Evolutionary conservation across 2,797 vertebrate species (phyloP).

Genomic region (Gallinago nigripennis): DNA sequence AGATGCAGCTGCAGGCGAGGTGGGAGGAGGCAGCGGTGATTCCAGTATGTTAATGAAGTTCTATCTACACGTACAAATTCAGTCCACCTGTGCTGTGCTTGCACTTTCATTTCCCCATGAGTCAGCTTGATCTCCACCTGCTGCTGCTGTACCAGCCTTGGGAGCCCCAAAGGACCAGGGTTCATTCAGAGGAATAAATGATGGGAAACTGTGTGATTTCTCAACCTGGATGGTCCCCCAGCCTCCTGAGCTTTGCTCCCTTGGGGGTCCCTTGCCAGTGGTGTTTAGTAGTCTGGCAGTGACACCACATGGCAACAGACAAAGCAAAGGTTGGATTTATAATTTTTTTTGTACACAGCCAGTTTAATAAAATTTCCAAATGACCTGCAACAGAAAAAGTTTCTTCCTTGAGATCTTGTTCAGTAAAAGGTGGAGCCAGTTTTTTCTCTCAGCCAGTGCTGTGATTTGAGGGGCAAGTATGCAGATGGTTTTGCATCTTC

Average conservation of each 20-base stretch:
- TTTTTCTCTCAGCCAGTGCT: background rate
- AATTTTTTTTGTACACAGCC: background rate
- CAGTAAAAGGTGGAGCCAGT: background rate
- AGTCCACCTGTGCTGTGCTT: background rate
- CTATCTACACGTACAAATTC: background rate
- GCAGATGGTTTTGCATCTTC: background rate
- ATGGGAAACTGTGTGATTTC: background rate
- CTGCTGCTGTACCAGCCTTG: background rate
- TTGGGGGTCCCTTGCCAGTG: background rate
- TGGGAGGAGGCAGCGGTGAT: background rate
- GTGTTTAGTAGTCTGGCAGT: background rate
- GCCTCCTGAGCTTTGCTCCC: slow-evolving; percentile 9
- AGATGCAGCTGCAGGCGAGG: background rate
- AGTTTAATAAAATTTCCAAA: background rate
- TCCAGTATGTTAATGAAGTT: background rate
- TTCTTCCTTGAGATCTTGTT: background rate
- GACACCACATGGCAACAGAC: background rate
- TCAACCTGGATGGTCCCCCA: background rate
- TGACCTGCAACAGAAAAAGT: background rate
- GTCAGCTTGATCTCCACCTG: background rate
- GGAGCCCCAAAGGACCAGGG: background rate
- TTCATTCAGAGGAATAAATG: background rate
- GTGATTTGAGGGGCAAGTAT: background rate
- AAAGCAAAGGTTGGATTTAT: background rate
- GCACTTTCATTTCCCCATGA: background rate